These are phyloP conservation scores for Myathropa florea DNA, from an alignment of 2,888 invertebrate species.

Conservation along the genomic window DNA sequence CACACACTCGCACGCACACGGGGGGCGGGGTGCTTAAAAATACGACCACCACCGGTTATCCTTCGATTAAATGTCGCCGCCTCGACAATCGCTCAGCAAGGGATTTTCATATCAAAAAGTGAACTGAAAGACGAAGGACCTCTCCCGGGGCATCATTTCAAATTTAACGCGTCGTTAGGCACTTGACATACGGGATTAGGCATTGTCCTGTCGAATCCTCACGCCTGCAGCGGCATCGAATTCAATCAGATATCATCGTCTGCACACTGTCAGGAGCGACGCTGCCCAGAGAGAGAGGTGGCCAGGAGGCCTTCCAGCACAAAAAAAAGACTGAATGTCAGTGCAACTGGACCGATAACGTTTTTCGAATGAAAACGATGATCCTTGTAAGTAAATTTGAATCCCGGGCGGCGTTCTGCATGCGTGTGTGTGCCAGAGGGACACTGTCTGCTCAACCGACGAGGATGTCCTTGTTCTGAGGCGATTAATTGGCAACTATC, in stretches of 20 bases:
- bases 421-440: slow-evolving; percentile 2
- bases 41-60: slow-evolving; percentile 48
- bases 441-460: neutral
- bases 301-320: slow-evolving; percentile 1
- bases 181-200: slow-evolving; percentile 62
- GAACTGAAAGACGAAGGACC: slow-evolving; percentile 11
- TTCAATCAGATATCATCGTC: slow-evolving; percentile 65
- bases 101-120: slow-evolving; percentile 57
- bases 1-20: neutral
- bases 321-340: slow-evolving; percentile 39
- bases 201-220: slow-evolving; percentile 56
- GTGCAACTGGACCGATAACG: slow-evolving; percentile 56
- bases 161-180: slow-evolving; percentile 67
- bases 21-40: neutral
- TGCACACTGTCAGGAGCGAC: neutral
- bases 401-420: slow-evolving; percentile 48
- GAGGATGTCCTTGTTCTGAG: slow-evolving; percentile 28
- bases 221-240: slow-evolving; percentile 22
- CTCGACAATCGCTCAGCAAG: slow-evolving; percentile 53
- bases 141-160: slow-evolving; percentile 52
- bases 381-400: slow-evolving; percentile 64
- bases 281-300: too few species aligned
- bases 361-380: slow-evolving; percentile 59
- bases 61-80: slow-evolving; percentile 61
- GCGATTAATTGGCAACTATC: slow-evolving; percentile 67